Evolutionary conservation across 2,797 vertebrate species (phyloP).

Genomic region (Morelia viridis): DNA sequence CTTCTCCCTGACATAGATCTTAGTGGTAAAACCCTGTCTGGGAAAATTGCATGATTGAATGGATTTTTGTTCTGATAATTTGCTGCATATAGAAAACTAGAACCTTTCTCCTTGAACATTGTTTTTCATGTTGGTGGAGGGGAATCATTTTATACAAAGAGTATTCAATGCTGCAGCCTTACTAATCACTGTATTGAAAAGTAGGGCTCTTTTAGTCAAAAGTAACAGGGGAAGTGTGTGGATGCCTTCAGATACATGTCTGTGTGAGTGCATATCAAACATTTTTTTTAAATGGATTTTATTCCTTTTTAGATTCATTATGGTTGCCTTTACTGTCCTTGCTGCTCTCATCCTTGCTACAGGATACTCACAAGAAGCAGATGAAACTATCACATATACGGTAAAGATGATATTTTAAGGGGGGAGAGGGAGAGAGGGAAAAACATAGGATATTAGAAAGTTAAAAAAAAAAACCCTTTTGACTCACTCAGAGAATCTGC

Average conservation of each 20-base stretch:
- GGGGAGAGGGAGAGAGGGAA: neutral
- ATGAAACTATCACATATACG: slow-evolving; percentile 91
- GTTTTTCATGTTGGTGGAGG: neutral
- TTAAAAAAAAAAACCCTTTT: slow-evolving; percentile 38
- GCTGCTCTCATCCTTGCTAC: slow-evolving; percentile 77
- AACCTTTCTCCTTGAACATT: neutral
- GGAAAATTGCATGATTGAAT: neutral
- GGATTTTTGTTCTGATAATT: neutral
- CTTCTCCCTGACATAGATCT: neutral
- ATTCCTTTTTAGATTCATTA: slow-evolving; percentile 72
- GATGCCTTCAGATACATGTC: neutral
- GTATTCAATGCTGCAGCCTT: neutral
- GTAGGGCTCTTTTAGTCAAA: neutral
- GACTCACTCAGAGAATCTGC: neutral
- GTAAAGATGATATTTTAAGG: slow-evolving; percentile 65
- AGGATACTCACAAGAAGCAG: slow-evolving; percentile 83
- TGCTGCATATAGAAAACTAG: neutral
- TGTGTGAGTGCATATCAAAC: neutral
- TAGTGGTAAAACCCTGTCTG: neutral
- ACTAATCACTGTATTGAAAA: neutral
- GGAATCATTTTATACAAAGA: neutral
- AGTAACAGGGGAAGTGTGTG: neutral
- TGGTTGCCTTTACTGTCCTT: slow-evolving; percentile 75
- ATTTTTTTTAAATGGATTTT: slow-evolving; percentile 26
- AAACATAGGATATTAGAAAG: slow-evolving; percentile 48